A percentile compares a stretch with the other conserved stretches of the same genome.
These are phyloP conservation scores for Microctonus brassicae DNA, from an alignment of 2,888 invertebrate genomes.

Conservation along the genomic window DNA sequence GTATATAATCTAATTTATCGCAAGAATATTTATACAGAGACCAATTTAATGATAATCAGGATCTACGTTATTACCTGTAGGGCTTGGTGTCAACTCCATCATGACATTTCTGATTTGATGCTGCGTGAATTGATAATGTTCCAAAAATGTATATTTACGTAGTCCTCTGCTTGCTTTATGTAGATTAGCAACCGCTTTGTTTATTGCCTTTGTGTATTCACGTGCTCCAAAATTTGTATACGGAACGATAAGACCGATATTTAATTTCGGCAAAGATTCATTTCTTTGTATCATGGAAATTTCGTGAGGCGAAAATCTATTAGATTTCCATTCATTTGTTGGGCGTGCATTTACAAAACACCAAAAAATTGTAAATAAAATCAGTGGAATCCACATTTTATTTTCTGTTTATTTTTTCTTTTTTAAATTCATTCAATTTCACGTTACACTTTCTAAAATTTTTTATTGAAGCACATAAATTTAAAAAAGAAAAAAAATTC, in stretches of 20 bases:
- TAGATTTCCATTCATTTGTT: constrained; percentile 50
- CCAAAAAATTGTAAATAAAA: constrained; percentile 50
- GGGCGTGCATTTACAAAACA: constrained; percentile 49
- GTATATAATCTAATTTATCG: too few relatives aligned
- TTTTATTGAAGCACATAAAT: constrained; percentile 1
- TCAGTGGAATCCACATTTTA: constrained; percentile 50
- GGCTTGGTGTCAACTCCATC: constrained; percentile 81
- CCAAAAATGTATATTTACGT: constrained; percentile 75
- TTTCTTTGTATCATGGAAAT: constrained; percentile 30
- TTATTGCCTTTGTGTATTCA: constrained; percentile 78
- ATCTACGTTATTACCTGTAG: constrained; percentile 77
- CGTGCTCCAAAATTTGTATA: constrained; percentile 77
- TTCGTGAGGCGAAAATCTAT: constrained; percentile 40
- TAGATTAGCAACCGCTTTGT: constrained; percentile 74
- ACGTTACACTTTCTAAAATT: background rate
- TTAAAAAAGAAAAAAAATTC: too few relatives aligned
- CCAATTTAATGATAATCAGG: background rate
- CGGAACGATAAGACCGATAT: constrained; percentile 75
- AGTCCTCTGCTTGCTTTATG: constrained; percentile 72
- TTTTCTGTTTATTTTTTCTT: constrained; percentile 33
- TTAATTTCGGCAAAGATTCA: constrained; percentile 61
- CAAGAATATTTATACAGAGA: too few relatives aligned
- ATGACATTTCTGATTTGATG: constrained; percentile 76
- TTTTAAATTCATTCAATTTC: background rate
- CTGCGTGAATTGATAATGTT: constrained; percentile 76